phyloP scores from a whole-genome alignment of 2,113 vertebrate genomes.

The Megalops atlanticus region DNA sequence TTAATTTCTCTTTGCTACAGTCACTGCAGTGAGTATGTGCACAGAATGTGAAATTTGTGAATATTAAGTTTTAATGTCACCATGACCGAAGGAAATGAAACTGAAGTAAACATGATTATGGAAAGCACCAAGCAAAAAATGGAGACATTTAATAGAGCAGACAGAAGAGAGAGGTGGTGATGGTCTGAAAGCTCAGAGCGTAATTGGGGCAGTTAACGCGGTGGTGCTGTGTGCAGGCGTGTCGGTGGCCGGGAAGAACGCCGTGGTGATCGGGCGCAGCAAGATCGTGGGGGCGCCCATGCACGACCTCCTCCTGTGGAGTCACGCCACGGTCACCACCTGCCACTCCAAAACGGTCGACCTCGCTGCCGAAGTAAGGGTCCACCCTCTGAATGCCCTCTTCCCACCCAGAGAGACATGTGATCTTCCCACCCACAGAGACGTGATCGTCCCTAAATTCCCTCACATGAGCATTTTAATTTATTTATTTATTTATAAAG shows the following conservation, averaged over 20 bases:
- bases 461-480: too few species aligned
- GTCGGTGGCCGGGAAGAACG: conserved; percentile 84
- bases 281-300: conserved; percentile 97
- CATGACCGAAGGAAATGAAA: background rate
- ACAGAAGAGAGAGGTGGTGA: background rate
- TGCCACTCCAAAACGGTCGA: conserved; percentile 91
- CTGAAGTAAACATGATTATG: background rate
- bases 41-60: too few species aligned
- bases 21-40: too few species aligned
- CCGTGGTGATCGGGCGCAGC: conserved; percentile 92
- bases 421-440: background rate
- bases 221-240: conserved; percentile 69
- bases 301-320: conserved; percentile 95
- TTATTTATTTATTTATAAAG: too few species aligned
- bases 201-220: conserved; percentile 18
- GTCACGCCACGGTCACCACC: conserved; percentile 91
- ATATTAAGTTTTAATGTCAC: too few species aligned
- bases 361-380: conserved; percentile 82
- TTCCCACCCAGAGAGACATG: background rate
- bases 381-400: background rate
- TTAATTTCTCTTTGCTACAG: too few species aligned
- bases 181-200: background rate
- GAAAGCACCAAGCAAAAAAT: background rate
- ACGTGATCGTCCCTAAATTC: too few species aligned
- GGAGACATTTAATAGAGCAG: background rate